Conservation (phyloP, 1,140 invertebrate genomes). For the Oedothorax gibbosus region DNA sequence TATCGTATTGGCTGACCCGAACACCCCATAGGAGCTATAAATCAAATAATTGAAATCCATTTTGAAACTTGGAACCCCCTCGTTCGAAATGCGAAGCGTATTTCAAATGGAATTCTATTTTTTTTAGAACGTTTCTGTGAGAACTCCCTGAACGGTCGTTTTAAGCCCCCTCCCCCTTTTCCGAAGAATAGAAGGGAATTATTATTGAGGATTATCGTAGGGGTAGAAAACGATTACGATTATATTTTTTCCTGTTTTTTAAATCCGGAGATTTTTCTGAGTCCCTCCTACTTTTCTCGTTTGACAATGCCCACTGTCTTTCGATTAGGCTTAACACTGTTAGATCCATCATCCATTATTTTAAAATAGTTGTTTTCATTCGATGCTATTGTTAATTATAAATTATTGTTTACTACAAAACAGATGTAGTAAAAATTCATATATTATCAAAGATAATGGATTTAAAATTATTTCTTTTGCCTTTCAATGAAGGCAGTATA, state of each 20-base stretch:
- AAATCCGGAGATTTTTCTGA: not conserved
- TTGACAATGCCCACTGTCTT: too few relatives aligned
- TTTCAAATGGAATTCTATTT: conserved; percentile 36
- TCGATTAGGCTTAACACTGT: too few relatives aligned
- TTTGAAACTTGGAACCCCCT: conserved; percentile 36
- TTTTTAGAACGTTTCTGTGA: not conserved
- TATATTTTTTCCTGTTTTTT: conserved; percentile 26
- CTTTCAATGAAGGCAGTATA: too few relatives aligned
- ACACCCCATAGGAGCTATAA: conserved; percentile 27
- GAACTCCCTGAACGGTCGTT: conserved; percentile 32
- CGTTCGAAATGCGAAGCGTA: conserved; percentile 18
- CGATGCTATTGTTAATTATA: too few relatives aligned
- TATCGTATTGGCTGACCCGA: conserved; percentile 6
- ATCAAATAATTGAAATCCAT: conserved; percentile 58
- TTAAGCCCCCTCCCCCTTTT: not conserved
- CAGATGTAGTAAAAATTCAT: too few relatives aligned
- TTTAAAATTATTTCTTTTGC: too few relatives aligned
- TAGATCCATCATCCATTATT: too few relatives aligned
- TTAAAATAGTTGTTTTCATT: too few relatives aligned
- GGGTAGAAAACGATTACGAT: conserved; percentile 11
- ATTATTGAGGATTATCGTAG: conserved; percentile 24
- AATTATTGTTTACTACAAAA: too few relatives aligned
- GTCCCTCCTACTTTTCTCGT: too few relatives aligned
- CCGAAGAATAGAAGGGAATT: conserved; percentile 2
- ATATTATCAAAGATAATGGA: too few relatives aligned